A percentile compares a stretch with the other conserved stretches of the same genome.
These are phyloP conservation scores for Mastigias papua DNA, from an alignment of 30 jellyfish, hydroid and myxozoan species.

Conservation along the genomic window DNA sequence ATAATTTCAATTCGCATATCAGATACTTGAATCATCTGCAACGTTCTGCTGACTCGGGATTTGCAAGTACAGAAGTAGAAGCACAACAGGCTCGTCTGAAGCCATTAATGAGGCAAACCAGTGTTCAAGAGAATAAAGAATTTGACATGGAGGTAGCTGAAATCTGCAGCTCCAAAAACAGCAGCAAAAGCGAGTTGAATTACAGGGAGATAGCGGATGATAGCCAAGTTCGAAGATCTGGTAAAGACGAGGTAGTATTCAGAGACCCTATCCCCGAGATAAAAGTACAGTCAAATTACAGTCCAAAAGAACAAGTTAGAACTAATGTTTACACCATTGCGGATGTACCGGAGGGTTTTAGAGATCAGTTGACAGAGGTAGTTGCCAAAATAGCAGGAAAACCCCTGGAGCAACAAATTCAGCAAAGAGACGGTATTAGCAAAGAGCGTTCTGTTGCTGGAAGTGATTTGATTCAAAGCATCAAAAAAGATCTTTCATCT, in stretches of 20 bases:
- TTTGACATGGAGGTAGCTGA: conserved; percentile 71
- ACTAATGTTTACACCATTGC: background rate
- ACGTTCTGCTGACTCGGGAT: conserved; percentile 97
- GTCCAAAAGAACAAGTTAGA: conserved; percentile 22
- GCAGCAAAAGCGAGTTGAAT: conserved; percentile 75
- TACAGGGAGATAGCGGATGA: conserved; percentile 53
- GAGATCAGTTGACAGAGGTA: conserved; percentile 53
- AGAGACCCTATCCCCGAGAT: conserved; percentile 78
- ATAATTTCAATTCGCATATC: conserved; percentile 47
- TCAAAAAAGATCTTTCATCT: conserved; percentile 48
- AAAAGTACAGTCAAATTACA: conserved; percentile 59
- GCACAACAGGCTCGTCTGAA: conserved; percentile 65
- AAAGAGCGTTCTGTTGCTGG: conserved; percentile 20
- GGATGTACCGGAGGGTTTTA: conserved; percentile 32
- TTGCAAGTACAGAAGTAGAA: conserved; percentile 96
- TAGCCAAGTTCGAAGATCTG: background rate
- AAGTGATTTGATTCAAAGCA: conserved; percentile 54
- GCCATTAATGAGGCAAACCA: conserved; percentile 80
- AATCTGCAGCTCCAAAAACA: conserved; percentile 67
- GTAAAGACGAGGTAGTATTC: conserved; percentile 39
- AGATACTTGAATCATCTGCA: conserved; percentile 77
- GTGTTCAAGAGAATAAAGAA: conserved; percentile 74
- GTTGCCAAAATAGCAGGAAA: conserved; percentile 36
- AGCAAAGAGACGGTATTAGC: background rate
- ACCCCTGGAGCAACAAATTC: conserved; percentile 23